A percentile compares a stretch with the other conserved stretches of the same genome.
Evolutionary conservation across 1,140 invertebrate species (phyloP).

Genomic region (Musca domestica): DNA sequence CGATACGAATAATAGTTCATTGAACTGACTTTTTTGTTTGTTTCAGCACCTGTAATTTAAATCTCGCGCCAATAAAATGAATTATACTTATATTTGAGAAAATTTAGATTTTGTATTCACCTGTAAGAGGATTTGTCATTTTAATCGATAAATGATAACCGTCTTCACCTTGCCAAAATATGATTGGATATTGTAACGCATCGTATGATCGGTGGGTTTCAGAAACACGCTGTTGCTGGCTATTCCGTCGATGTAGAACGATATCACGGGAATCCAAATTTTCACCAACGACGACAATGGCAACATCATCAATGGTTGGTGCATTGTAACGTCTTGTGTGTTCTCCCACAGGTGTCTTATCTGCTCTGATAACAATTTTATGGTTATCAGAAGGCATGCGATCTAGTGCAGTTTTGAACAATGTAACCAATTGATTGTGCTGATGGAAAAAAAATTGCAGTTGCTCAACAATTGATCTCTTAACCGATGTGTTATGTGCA

Average conservation of each 20-base stretch:
- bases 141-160: conserved; percentile 44
- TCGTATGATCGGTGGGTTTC: no score
- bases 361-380: conserved; percentile 33
- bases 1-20: neutral
- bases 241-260: neutral
- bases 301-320: no score
- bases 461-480: no score
- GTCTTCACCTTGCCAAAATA: conserved; percentile 54
- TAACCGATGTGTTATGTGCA: no score
- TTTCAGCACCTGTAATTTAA: neutral
- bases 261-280: no score
- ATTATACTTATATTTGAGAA: neutral
- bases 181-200: conserved; percentile 53
- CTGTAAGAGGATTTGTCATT: neutral
- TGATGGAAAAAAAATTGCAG: conserved; percentile 32
- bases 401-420: conserved; percentile 47
- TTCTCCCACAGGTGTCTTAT: conserved; percentile 52
- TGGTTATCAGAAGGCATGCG: conserved; percentile 38
- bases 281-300: no score
- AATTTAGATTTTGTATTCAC: neutral
- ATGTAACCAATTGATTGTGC: conserved; percentile 43
- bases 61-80: neutral
- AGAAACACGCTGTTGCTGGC: conserved; percentile 44
- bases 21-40: neutral
- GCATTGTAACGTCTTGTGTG: no score